These are phyloP conservation scores for Ostrea edulis DNA, from an alignment of 1,140 invertebrate genomes.

Conservation along the genomic window DNA sequence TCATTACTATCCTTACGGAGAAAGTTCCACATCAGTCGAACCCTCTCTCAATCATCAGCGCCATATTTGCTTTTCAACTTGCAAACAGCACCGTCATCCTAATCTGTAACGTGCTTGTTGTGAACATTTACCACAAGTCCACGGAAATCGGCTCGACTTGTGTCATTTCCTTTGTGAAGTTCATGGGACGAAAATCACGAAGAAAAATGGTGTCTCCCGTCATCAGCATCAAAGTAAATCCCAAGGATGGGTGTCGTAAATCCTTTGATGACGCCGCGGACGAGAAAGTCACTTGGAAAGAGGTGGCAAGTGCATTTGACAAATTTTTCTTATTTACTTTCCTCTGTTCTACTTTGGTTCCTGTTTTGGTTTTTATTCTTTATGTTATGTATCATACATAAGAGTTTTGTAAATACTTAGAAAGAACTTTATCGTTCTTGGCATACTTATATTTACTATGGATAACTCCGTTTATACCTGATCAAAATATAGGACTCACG, in stretches of 20 bases:
- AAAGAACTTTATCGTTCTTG: too few species aligned
- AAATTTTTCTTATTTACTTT: not conserved
- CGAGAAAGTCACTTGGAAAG: not conserved
- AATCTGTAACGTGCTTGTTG: not conserved
- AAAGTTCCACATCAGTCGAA: conserved; percentile 30
- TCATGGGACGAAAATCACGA: not conserved
- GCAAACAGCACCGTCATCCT: conserved; percentile 23
- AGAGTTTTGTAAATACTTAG: too few species aligned
- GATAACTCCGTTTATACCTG: too few species aligned
- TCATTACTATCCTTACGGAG: conserved; percentile 37
- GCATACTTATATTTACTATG: too few species aligned
- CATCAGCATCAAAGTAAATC: not conserved
- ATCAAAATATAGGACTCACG: too few species aligned
- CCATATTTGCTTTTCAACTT: conserved; percentile 7
- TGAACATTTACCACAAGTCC: not conserved
- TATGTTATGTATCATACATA: not conserved
- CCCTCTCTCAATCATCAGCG: not conserved
- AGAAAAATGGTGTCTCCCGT: not conserved
- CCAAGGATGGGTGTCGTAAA: not conserved
- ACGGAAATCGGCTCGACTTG: not conserved
- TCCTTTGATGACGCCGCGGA: not conserved
- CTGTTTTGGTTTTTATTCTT: conserved; percentile 8
- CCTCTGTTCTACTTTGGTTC: not conserved
- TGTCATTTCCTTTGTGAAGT: not conserved
- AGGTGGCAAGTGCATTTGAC: not conserved